Base-by-base conservation (phyloP, 2,113 vertebrate species). In the Ciconia boyciana region DNA sequence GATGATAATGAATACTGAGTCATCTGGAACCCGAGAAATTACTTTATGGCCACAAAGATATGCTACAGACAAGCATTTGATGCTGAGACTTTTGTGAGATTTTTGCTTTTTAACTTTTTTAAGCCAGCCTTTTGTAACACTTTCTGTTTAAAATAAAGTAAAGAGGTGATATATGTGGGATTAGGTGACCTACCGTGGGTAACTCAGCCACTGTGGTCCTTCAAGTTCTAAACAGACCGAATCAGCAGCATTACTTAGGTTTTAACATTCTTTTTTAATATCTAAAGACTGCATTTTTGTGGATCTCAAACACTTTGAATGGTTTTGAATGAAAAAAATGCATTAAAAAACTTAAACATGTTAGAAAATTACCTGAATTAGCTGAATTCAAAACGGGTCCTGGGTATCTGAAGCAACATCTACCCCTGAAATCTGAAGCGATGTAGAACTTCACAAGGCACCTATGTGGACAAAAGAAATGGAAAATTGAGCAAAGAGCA, bases 351-450 rank as follows among this genome's bases (percentile, higher is more conserved):
- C 5, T 34, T 52, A 68, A 89, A 54, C 21, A 11, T 43, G 7
- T 36, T 44, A 84, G 44, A 86, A 95, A 94, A 57, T 94, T 80
- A 89, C 48, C 64, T 94, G 49, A 57, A 87, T 89, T 69, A 89
- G 41, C n/a, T 83, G 87, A 66, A 52, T 87, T 89, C 76, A 74
- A 82, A 94, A 70, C 13, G 16, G 49, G 13, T 94, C 54, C 51
- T 65, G 52, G 17, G 17, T 77, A 52, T 60, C 71, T 71, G 95
- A 78, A 94, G 66, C 36, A 93, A 81, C 22, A 92, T 75, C 74
- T 83, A 10, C 60, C 70, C 74, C 77, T 85, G 55, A 92, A 95
- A 87, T 52, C 57, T 36, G 51, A 71, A 77, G 83, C 20, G 44
- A 94, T 13, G 25, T 29, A 48, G 87, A 77, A 92, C 70, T 96